Conservation (phyloP, 1,140 invertebrate species). For the Neotoxoptera formosana region DNA sequence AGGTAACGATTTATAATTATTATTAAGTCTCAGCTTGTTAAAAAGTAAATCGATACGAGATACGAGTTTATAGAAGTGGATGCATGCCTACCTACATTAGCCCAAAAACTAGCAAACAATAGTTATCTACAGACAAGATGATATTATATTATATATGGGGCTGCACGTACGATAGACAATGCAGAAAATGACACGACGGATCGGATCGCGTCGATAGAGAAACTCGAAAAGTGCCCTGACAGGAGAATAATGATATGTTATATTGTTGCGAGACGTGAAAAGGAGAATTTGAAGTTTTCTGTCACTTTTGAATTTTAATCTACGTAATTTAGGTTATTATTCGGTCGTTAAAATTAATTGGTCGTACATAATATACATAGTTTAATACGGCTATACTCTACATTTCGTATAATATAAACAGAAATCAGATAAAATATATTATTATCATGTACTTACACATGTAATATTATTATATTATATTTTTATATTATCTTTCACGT, state of each 20-base stretch:
- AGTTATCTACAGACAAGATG: neutral
- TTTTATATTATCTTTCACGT: neutral
- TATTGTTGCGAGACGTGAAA: neutral
- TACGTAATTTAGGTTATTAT: neutral
- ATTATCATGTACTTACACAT: neutral
- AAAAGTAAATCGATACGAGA: neutral
- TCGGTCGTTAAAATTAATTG: neutral
- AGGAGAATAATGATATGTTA: neutral
- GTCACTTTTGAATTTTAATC: neutral
- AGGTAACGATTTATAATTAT: neutral
- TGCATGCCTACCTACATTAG: no score
- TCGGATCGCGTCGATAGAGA: neutral
- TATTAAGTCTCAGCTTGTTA: neutral
- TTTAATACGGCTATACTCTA: neutral
- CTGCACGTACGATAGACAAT: neutral
- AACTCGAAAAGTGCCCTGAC: neutral
- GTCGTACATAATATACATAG: neutral
- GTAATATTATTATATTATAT: neutral
- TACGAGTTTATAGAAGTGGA: neutral
- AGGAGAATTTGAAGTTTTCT: neutral
- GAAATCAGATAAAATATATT: neutral
- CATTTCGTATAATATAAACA: neutral
- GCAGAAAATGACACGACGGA: conserved; percentile 2
- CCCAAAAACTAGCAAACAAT: neutral
- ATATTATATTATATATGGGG: neutral